phyloP scores from a whole-genome alignment of 2,113 vertebrate genomes.

The Acanthisitta chloris region DNA sequence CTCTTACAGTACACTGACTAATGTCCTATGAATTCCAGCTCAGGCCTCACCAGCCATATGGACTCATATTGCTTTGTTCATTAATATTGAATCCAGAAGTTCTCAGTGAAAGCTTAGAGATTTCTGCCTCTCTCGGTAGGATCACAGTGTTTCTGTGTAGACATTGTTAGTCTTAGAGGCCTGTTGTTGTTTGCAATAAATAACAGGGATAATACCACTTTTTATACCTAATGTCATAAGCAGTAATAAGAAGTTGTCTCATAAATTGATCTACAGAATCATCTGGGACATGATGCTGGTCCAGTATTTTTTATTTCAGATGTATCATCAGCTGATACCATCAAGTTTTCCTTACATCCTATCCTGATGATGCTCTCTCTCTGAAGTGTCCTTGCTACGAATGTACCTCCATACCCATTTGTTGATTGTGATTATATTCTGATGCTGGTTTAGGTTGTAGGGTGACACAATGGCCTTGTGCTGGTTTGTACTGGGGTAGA shows the following conservation, averaged over 20 bases:
- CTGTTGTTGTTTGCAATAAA: not conserved
- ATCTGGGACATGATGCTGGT: not conserved
- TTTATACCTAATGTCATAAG: not conserved
- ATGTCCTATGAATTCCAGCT: constrained; percentile 4
- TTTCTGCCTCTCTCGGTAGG: not conserved
- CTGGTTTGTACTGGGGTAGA: too few relatives aligned
- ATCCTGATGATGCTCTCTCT: not conserved
- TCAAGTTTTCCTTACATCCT: not conserved
- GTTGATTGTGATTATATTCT: not conserved
- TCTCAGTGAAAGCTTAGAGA: not conserved
- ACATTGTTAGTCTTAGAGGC: not conserved
- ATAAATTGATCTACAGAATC: not conserved
- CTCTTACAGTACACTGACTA: not conserved
- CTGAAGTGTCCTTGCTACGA: not conserved
- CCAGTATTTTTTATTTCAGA: not conserved
- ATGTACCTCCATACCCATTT: not conserved
- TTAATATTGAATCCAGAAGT: constrained; percentile 36
- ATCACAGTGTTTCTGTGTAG: not conserved
- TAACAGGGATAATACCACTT: not conserved
- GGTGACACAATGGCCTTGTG: not conserved
- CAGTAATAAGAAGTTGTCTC: not conserved
- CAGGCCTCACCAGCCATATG: not conserved
- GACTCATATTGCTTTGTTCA: not conserved
- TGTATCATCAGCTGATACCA: not conserved
- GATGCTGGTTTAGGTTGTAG: not conserved